Conservation (phyloP, 92 coral and sea anemone species). For the Porites lobata region DNA sequence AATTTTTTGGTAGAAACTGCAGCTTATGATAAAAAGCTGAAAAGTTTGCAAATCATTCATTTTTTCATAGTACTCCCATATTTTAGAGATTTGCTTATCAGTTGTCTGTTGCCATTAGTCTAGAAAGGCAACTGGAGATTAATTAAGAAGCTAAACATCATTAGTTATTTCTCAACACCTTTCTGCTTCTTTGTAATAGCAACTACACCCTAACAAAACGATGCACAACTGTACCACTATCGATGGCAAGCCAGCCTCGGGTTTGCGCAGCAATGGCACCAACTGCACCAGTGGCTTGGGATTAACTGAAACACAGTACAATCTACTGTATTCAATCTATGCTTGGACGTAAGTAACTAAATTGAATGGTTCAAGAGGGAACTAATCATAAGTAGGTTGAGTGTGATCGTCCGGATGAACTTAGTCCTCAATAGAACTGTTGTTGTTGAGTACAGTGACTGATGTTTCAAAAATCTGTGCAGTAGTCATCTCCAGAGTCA, state of each 20-base stretch:
- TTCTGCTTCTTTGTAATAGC: not conserved
- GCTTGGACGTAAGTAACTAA: slow-evolving; percentile 88
- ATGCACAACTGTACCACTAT: slow-evolving; percentile 85
- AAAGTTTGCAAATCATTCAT: no score
- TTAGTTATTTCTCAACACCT: not conserved
- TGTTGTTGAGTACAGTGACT: no score
- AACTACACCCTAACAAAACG: slow-evolving; percentile 67
- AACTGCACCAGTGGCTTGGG: slow-evolving; percentile 82
- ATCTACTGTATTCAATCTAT: slow-evolving; percentile 86
- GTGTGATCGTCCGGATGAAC: no score
- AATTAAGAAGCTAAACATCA: not conserved
- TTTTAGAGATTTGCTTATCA: no score
- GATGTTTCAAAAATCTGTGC: no score
- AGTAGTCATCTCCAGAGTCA: no score
- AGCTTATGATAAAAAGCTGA: not conserved
- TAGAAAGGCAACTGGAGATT: not conserved
- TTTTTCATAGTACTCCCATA: no score
- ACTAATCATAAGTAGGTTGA: no score
- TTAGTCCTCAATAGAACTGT: no score
- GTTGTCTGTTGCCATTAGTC: not conserved
- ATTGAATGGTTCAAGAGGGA: no score
- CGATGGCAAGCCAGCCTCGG: slow-evolving; percentile 48
- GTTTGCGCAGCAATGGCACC: slow-evolving; percentile 25
- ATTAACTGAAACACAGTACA: slow-evolving; percentile 80
- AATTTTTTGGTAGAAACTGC: not conserved